Conservation (phyloP, 2,888 invertebrate genomes). For the Acholoe squamosa region DNA sequence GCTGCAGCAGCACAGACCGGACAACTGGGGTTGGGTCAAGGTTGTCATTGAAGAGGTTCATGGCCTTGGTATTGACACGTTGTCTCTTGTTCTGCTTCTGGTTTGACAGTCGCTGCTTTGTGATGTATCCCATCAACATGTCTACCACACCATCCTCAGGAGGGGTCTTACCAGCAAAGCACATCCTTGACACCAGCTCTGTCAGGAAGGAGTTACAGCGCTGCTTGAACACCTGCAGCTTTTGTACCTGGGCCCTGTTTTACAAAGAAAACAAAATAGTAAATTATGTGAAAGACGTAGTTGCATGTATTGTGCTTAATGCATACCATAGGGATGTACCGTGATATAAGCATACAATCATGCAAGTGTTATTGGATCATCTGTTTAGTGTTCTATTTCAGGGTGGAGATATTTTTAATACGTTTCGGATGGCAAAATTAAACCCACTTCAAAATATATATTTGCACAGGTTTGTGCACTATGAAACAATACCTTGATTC, state of each 20-base stretch:
- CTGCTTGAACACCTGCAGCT: slow-evolving; percentile 67
- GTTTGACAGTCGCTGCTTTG: slow-evolving; percentile 34
- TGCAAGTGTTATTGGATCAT: too few species aligned
- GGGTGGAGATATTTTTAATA: too few species aligned
- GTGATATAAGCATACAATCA: too few species aligned
- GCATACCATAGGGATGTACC: too few species aligned
- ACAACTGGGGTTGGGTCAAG: slow-evolving; percentile 79
- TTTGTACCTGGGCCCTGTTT: slow-evolving; percentile 63
- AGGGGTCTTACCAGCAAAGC: slow-evolving; percentile 69
- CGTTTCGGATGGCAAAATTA: too few species aligned
- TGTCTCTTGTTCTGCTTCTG: neutral
- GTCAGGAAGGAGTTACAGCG: slow-evolving; percentile 71
- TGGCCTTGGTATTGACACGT: slow-evolving; percentile 69
- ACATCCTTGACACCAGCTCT: slow-evolving; percentile 70
- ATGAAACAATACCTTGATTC: neutral
- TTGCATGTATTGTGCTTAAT: too few species aligned
- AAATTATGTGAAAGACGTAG: too few species aligned
- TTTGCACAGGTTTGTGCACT: too few species aligned
- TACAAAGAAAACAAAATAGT: too few species aligned
- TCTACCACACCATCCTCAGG: slow-evolving; percentile 68
- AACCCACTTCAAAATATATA: too few species aligned
- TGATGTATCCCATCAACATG: slow-evolving; percentile 70
- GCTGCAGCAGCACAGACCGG: slow-evolving; percentile 77
- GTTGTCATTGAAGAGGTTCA: slow-evolving; percentile 75
- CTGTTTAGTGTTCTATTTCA: too few species aligned